Conservation (phyloP, 2,888 invertebrate species). For the Furcula furcula region DNA sequence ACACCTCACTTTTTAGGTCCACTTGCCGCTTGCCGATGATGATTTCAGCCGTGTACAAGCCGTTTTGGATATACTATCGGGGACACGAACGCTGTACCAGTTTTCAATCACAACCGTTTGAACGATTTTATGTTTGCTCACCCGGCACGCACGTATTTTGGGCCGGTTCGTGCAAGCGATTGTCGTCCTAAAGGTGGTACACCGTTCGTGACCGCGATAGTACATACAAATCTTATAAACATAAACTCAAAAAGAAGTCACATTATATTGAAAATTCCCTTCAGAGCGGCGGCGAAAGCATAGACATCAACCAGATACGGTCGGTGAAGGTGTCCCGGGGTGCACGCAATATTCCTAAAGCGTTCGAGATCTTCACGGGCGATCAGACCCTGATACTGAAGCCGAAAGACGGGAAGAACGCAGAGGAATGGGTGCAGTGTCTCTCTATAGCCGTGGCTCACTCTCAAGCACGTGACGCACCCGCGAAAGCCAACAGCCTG, state of each 20-base stretch:
- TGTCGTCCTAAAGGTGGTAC: too few species aligned
- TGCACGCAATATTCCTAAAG: constrained; percentile 95
- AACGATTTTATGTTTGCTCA: too few species aligned
- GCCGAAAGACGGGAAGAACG: constrained; percentile 96
- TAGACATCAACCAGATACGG: constrained; percentile 96
- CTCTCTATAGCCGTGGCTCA: constrained; percentile 96
- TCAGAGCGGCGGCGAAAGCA: constrained; percentile 92
- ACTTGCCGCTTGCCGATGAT: not conserved
- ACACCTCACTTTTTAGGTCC: not conserved
- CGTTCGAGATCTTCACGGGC: constrained; percentile 97
- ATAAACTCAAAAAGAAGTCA: too few species aligned
- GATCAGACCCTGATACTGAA: constrained; percentile 96
- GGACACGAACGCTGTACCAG: too few species aligned
- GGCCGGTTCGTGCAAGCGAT: too few species aligned
- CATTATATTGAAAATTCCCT: too few species aligned
- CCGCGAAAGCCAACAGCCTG: constrained; percentile 75
- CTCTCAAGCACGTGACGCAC: constrained; percentile 85
- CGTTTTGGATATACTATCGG: too few species aligned
- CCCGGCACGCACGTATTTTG: too few species aligned
- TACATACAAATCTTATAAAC: too few species aligned
- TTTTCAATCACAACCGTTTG: too few species aligned
- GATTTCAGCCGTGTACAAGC: too few species aligned
- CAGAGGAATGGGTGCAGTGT: constrained; percentile 98
- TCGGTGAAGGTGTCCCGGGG: constrained; percentile 96
- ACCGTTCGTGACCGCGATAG: too few species aligned